phyloP scores from a whole-genome alignment of 1,140 invertebrate species.

The Sitophilus oryzae region DNA sequence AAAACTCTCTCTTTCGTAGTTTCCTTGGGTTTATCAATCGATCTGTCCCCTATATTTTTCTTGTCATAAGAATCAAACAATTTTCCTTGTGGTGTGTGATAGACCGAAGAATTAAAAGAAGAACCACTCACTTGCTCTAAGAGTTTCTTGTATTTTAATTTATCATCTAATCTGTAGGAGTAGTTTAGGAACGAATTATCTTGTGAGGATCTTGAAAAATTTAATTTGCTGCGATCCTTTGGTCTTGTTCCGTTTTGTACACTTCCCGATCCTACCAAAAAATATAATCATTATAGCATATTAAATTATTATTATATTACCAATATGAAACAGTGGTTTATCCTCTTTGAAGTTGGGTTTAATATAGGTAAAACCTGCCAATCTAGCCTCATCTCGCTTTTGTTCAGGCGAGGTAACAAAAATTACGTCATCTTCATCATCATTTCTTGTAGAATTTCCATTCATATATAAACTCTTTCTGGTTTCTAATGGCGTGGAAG shows the following conservation, averaged over 20 bases:
- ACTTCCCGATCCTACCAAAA: neutral
- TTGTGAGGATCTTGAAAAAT: slow-evolving; percentile 3
- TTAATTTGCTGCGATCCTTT: slow-evolving; percentile 11
- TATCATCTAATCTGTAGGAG: slow-evolving; percentile 37
- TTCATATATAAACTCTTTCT: neutral
- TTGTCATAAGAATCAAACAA: slow-evolving; percentile 21
- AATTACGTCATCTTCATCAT: slow-evolving; percentile 28
- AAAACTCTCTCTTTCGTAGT: slow-evolving; percentile 36
- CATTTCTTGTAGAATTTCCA: slow-evolving; percentile 16
- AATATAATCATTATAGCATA: neutral
- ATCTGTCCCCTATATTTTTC: slow-evolving; percentile 19
- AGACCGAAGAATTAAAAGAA: slow-evolving; percentile 26
- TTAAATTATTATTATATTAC: slow-evolving; percentile 9
- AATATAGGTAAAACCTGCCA: slow-evolving; percentile 26
- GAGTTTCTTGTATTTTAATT: slow-evolving; percentile 37
- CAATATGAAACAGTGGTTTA: slow-evolving; percentile 17
- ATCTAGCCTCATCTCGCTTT: slow-evolving; percentile 20
- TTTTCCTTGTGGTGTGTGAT: slow-evolving; percentile 34
- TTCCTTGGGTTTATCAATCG: slow-evolving; percentile 22
- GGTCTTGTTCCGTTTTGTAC: slow-evolving; percentile 13
- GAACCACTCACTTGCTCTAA: slow-evolving; percentile 23
- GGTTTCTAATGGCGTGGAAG: slow-evolving; percentile 25
- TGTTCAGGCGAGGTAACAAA: slow-evolving; percentile 26
- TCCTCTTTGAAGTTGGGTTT: slow-evolving; percentile 16
- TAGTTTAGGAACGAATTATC: slow-evolving; percentile 25